Conservation (phyloP, 2,797 vertebrate species). For the Premnoplex brunnescens region DNA sequence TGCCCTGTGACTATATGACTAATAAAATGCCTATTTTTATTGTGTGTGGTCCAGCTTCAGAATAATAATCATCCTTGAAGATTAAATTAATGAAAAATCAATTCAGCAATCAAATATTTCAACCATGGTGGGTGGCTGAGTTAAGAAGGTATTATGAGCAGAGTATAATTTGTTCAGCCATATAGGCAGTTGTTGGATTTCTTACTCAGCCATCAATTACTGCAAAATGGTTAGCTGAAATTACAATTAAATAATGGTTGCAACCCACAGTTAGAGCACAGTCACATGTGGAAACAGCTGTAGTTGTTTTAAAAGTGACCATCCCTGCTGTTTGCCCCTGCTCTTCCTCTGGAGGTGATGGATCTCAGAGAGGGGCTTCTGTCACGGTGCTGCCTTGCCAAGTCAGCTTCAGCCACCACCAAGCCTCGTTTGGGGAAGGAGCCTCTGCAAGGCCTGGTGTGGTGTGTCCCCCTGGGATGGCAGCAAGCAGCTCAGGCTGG, state of each 20-base stretch:
- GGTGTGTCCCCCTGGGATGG: not conserved
- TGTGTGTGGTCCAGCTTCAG: constrained; percentile 47
- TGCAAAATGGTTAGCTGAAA: constrained; percentile 32
- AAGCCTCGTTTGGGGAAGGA: not conserved
- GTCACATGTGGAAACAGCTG: not conserved
- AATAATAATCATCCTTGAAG: constrained; percentile 54
- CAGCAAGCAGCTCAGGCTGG: not conserved
- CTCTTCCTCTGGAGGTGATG: not conserved
- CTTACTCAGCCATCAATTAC: constrained; percentile 29
- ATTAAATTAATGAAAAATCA: constrained; percentile 69
- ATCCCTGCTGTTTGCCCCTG: not conserved
- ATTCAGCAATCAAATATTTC: constrained; percentile 61
- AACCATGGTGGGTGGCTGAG: constrained; percentile 36
- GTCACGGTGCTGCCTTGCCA: accelerated
- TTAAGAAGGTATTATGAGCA: constrained; percentile 37
- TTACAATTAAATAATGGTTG: constrained; percentile 13
- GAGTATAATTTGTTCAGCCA: constrained; percentile 31
- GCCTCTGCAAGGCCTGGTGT: accelerated
- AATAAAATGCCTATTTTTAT: constrained; percentile 58
- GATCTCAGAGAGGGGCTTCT: not conserved
- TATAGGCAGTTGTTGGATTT: constrained; percentile 35
- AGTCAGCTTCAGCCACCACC: not conserved
- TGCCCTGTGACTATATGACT: constrained; percentile 31
- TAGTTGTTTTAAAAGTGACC: not conserved
- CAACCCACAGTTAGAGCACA: not conserved